phyloP scores from a whole-genome alignment of 2,113 vertebrate genomes.

The Corythaixoides concolor region DNA sequence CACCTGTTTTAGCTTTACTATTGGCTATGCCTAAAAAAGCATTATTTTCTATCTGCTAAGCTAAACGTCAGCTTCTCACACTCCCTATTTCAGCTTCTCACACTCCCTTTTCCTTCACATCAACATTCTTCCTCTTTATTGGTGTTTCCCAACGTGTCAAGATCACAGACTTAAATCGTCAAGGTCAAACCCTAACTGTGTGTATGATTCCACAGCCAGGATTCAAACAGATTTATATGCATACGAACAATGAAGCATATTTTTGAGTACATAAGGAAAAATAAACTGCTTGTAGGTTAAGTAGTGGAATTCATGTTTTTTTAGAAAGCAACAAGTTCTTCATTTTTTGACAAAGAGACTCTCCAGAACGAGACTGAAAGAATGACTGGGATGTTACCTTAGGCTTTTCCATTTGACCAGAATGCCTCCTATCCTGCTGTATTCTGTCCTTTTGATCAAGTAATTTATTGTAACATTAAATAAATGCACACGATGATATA shows the following conservation, averaged over 20 bases:
- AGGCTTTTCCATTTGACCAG: not conserved
- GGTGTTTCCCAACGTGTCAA: no score
- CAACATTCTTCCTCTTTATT: no score
- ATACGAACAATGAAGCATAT: not conserved
- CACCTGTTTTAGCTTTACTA: no score
- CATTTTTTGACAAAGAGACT: not conserved
- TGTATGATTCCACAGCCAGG: not conserved
- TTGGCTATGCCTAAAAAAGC: no score
- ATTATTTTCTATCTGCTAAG: no score
- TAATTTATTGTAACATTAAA: not conserved
- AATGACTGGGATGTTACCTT: not conserved
- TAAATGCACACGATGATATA: not conserved
- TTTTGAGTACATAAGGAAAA: not conserved
- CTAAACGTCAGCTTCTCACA: no score
- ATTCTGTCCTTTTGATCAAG: not conserved
- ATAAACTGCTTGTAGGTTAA: not conserved
- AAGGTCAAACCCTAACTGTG: no score
- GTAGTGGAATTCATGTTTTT: not conserved
- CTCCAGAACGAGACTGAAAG: not conserved
- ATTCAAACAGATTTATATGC: not conserved
- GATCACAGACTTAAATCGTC: no score
- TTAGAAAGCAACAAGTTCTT: not conserved
- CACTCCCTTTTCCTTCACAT: no score
- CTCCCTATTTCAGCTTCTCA: no score
- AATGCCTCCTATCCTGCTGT: not conserved